phyloP scores from a whole-genome alignment of 1,140 invertebrate genomes.

The Bacillus rossius region DNA sequence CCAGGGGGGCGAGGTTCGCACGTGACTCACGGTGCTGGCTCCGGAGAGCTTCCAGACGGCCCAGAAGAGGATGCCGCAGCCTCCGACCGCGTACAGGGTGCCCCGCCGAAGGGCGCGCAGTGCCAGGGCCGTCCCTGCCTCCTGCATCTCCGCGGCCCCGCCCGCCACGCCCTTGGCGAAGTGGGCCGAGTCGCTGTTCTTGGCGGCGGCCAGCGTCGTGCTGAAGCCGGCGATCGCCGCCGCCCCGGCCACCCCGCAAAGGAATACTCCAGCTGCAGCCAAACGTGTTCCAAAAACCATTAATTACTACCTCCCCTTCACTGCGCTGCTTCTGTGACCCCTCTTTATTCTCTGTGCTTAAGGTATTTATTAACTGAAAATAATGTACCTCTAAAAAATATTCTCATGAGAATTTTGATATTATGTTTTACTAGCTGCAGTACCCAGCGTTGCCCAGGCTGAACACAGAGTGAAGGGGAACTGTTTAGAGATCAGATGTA shows the following conservation, averaged over 20 bases:
- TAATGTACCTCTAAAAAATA: too few species aligned
- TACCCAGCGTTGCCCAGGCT: too few species aligned
- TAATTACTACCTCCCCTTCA: too few species aligned
- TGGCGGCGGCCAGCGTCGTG: conserved; percentile 65
- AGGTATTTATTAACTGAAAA: too few species aligned
- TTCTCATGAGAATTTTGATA: too few species aligned
- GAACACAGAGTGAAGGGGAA: too few species aligned
- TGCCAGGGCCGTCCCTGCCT: conserved; percentile 72
- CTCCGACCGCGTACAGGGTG: conserved; percentile 75
- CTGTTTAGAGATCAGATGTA: too few species aligned
- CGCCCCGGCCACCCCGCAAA: conserved; percentile 68
- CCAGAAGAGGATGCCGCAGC: conserved; percentile 75
- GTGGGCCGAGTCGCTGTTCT: conserved; percentile 71
- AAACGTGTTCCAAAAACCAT: too few species aligned
- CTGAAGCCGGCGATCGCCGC: conserved; percentile 79
- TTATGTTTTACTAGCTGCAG: too few species aligned
- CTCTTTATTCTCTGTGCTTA: too few species aligned
- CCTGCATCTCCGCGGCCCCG: conserved; percentile 54
- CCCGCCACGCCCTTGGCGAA: conserved; percentile 69
- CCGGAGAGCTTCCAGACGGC: conserved; percentile 85
- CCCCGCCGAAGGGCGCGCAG: conserved; percentile 80
- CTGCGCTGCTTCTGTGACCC: too few species aligned
- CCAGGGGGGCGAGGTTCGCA: too few species aligned
- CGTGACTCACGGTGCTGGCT: conserved; percentile 59
- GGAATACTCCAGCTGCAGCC: conserved; percentile 68